phyloP scores from a whole-genome alignment of 2,888 invertebrate species.

The Drosophila robusta region DNA sequence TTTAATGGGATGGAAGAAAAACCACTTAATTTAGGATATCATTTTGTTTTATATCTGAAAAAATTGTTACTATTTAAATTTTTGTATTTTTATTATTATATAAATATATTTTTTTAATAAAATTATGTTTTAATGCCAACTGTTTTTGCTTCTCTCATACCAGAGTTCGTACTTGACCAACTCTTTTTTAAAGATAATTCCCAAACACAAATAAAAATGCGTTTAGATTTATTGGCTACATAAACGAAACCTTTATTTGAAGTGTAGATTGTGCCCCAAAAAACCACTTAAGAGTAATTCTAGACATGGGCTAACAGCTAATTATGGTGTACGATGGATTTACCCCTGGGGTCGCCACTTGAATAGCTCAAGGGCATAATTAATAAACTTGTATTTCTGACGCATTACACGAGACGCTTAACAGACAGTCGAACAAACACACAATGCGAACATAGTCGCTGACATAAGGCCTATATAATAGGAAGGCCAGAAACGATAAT shows the following conservation, averaged over 20 bases:
- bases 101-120: too few species aligned
- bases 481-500: slow-evolving; percentile 56
- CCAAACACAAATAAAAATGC: slow-evolving; percentile 24
- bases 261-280: slow-evolving; percentile 10
- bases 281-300: slow-evolving; percentile 44
- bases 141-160: neutral
- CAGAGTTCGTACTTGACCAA: neutral
- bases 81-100: neutral
- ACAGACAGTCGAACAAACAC: slow-evolving; percentile 38
- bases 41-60: neutral
- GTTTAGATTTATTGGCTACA: slow-evolving; percentile 11
- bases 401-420: slow-evolving; percentile 51
- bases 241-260: slow-evolving; percentile 36
- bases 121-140: too few species aligned
- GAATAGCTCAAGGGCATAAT: slow-evolving; percentile 64
- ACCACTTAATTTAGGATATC: too few species aligned
- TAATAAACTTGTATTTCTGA: slow-evolving; percentile 61
- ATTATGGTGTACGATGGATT: slow-evolving; percentile 52
- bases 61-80: too few species aligned
- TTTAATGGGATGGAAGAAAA: neutral
- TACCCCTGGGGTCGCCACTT: slow-evolving; percentile 32
- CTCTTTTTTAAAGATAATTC: neutral
- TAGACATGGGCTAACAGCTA: slow-evolving; percentile 53
- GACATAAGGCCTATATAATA: slow-evolving; percentile 4
- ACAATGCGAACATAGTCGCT: slow-evolving; percentile 2